Percentiles rank a stretch among this genome's conserved stretches.
phyloP scores from a whole-genome alignment of 2,113 vertebrate species.

The Gambusia holbrooki region DNA sequence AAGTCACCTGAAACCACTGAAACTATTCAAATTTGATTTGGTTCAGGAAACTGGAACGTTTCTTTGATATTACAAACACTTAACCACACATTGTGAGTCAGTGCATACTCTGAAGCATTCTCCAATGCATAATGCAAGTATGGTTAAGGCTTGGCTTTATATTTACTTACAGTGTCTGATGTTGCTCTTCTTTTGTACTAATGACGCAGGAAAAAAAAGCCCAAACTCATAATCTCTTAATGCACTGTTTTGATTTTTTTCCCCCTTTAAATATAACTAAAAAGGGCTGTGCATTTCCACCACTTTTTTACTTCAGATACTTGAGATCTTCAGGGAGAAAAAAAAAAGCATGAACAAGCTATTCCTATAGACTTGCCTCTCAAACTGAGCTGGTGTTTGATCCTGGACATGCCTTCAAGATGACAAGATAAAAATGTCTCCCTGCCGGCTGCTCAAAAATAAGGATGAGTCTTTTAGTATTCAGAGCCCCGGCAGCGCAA shows the following conservation, averaged over 20 bases:
- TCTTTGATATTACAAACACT: no score
- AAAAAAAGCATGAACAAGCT: constrained; percentile 27
- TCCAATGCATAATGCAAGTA: background rate
- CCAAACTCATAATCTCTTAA: background rate
- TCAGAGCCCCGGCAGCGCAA: constrained; percentile 15
- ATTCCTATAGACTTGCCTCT: constrained; percentile 35
- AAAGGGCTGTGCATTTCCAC: constrained; percentile 20
- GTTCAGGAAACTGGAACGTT: no score
- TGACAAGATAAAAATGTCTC: constrained; percentile 27
- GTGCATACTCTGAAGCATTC: background rate
- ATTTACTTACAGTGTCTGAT: background rate
- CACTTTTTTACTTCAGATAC: constrained; percentile 44
- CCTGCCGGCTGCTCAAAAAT: constrained; percentile 31
- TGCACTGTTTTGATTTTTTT: background rate
- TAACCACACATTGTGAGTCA: no score
- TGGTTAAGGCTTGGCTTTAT: background rate
- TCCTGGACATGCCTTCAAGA: constrained; percentile 36
- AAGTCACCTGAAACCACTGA: no score
- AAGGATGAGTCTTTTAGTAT: constrained; percentile 12
- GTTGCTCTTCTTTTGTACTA: no score
- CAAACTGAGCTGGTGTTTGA: constrained; percentile 53
- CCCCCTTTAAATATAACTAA: constrained; percentile 23
- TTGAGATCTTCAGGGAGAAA: constrained; percentile 27
- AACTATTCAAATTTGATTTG: no score
- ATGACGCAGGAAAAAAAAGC: background rate